Conservation (phyloP, 2,888 invertebrate species). For the Conchocele bisecta region DNA sequence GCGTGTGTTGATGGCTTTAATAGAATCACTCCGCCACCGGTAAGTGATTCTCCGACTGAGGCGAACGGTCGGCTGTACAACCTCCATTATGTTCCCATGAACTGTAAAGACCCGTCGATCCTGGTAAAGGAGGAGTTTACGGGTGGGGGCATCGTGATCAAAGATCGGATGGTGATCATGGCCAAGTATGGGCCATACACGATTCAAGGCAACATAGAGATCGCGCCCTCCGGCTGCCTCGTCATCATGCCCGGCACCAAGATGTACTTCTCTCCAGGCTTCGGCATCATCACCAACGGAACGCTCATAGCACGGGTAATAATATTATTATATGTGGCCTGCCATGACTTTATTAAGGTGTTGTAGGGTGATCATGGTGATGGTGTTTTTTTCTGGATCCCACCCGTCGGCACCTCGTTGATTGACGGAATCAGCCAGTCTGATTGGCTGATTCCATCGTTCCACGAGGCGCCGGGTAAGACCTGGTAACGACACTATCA, state of each 20-base stretch:
- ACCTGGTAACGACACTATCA: too few species aligned
- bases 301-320: slow-evolving; percentile 93
- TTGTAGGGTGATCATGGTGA: too few species aligned
- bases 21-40: slow-evolving; percentile 70
- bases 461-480: too few species aligned
- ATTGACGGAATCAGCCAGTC: too few species aligned
- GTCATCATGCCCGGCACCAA: slow-evolving; percentile 95
- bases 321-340: slow-evolving; percentile 75
- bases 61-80: slow-evolving; percentile 73
- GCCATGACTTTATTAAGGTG: too few species aligned
- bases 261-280: slow-evolving; percentile 94
- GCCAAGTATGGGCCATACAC: slow-evolving; percentile 67
- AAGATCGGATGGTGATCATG: slow-evolving; percentile 65
- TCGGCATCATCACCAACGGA: slow-evolving; percentile 96
- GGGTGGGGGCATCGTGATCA: slow-evolving; percentile 50
- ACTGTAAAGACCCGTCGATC: slow-evolving; percentile 67
- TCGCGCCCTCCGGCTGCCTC: slow-evolving; percentile 83
- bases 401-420: too few species aligned
- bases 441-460: too few species aligned
- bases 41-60: slow-evolving; percentile 64
- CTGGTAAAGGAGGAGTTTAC: slow-evolving; percentile 33
- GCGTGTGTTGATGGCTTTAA: not conserved
- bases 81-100: slow-evolving; percentile 64
- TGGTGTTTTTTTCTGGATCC: too few species aligned
- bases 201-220: slow-evolving; percentile 71